These are phyloP conservation scores for Bostrychus sinensis DNA, from an alignment of 2,113 vertebrate genomes.

Conservation along the genomic window DNA sequence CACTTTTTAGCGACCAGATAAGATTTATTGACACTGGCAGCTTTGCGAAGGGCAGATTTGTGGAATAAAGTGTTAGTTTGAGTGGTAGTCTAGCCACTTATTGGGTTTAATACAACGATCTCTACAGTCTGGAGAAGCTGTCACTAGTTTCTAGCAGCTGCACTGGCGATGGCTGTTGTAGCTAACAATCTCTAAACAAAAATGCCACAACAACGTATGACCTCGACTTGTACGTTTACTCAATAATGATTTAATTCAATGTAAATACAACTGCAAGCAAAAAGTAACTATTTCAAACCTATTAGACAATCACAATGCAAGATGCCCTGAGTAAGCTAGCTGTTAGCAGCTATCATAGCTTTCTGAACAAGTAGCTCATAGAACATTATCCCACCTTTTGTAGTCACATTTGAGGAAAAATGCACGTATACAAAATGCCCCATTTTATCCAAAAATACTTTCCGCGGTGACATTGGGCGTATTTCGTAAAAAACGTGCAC, in stretches of 20 bases:
- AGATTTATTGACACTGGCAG: neutral
- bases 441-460: conserved; percentile 26
- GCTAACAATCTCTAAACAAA: conserved; percentile 14
- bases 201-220: neutral
- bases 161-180: conserved; percentile 18
- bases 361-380: conserved; percentile 4
- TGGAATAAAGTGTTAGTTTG: neutral
- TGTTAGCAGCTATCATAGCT: conserved; percentile 25
- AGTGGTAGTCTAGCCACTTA: too few species aligned
- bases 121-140: neutral
- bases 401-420: conserved; percentile 31
- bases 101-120: too few species aligned
- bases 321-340: conserved; percentile 10
- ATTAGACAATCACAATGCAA: conserved; percentile 16
- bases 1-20: neutral
- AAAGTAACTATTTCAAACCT: neutral
- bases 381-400: conserved; percentile 59
- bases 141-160: neutral
- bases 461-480: neutral
- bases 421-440: conserved; percentile 20
- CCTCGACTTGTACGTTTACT: too few species aligned
- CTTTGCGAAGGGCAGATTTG: neutral
- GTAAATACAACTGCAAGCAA: neutral
- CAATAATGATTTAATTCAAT: neutral
- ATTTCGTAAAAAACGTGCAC: neutral